Conservation (phyloP, 2,888 invertebrate species). For the Cephus pulcher region DNA sequence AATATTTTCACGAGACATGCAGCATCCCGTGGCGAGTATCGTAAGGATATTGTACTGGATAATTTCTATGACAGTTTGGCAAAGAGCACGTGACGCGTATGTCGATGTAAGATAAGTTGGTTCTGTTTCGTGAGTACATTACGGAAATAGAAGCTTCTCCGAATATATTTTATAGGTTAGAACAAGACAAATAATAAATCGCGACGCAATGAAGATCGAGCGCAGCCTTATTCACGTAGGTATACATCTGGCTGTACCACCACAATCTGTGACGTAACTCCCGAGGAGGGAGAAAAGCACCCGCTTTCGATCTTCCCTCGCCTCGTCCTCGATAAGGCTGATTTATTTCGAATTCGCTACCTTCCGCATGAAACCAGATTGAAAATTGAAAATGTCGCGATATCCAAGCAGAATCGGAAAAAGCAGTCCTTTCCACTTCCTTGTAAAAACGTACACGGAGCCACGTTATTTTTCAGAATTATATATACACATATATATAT, state of each 20-base stretch:
- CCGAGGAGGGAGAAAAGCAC: neutral
- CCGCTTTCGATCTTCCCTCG: neutral
- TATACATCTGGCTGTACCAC: neutral
- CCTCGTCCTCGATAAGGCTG: conserved; percentile 32
- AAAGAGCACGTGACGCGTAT: neutral
- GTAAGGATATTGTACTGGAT: neutral
- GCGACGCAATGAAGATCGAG: neutral
- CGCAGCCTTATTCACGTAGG: neutral
- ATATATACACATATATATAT: no score
- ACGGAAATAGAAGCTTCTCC: neutral
- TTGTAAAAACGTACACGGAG: neutral
- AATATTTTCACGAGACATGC: neutral
- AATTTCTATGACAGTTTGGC: neutral
- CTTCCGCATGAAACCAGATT: conserved; percentile 9
- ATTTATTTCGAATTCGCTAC: conserved; percentile 23
- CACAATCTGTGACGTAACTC: neutral
- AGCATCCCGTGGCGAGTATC: neutral
- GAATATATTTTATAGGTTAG: neutral
- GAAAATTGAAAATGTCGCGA: conserved; percentile 26
- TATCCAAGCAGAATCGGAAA: neutral
- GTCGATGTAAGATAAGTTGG: neutral
- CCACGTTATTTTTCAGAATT: neutral
- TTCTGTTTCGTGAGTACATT: neutral
- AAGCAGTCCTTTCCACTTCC: neutral
- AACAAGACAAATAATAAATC: neutral